Conservation (phyloP, 2,888 invertebrate genomes). For the Meta bourneti region DNA sequence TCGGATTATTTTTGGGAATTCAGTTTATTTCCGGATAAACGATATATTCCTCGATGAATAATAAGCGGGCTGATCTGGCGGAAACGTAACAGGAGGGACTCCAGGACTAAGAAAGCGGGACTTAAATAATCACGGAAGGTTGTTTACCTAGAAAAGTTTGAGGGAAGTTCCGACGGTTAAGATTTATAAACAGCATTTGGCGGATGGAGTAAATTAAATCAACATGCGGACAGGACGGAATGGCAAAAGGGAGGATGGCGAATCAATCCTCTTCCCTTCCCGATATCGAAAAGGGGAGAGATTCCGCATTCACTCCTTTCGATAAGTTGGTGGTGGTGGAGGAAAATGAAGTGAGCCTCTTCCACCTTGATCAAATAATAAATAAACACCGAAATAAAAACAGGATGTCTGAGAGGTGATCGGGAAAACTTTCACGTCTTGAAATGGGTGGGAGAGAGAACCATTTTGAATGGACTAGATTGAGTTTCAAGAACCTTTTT, state of each 20-base stretch:
- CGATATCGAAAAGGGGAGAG: neutral
- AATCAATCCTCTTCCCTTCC: neutral
- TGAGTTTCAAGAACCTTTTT: too few species aligned
- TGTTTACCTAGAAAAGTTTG: constrained; percentile 25
- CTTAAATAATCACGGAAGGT: constrained; percentile 17
- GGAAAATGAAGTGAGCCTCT: neutral
- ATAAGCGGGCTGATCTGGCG: neutral
- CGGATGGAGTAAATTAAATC: constrained; percentile 17
- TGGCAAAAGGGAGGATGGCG: neutral
- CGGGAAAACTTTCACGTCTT: too few species aligned
- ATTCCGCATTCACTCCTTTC: too few species aligned
- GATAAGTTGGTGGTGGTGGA: too few species aligned
- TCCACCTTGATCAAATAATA: neutral
- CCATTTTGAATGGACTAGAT: too few species aligned
- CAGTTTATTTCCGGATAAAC: too few species aligned
- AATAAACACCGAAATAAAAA: neutral
- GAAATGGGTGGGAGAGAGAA: too few species aligned
- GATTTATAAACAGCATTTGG: constrained; percentile 21
- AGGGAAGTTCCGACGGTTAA: neutral
- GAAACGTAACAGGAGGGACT: neutral
- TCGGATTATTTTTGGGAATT: too few species aligned
- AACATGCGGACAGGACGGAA: constrained; percentile 4
- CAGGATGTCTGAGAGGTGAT: too few species aligned
- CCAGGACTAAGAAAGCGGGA: neutral
- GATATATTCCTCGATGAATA: neutral